Conservation (phyloP, 2,113 vertebrate species). For the Probosciger aterrimus region DNA sequence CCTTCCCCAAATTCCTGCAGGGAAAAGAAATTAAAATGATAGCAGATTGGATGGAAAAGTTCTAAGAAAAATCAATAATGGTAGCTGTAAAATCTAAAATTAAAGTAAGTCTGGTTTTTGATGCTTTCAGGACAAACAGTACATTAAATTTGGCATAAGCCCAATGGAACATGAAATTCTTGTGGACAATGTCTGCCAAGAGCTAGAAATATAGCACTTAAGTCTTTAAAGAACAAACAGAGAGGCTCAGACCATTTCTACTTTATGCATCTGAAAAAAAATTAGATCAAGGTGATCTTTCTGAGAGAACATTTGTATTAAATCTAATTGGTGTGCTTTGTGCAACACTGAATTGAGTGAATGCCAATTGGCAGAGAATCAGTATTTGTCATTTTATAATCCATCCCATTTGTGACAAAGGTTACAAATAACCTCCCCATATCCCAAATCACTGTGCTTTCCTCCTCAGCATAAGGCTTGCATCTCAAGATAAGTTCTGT, state of each 20-base stretch:
- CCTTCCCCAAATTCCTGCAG: not conserved
- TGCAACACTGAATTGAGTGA: not conserved
- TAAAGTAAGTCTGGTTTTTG: slow-evolving; percentile 60
- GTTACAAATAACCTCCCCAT: not conserved
- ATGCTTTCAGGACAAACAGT: slow-evolving; percentile 60
- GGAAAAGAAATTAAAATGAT: slow-evolving; percentile 27
- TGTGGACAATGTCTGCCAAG: slow-evolving; percentile 58
- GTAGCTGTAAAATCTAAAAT: slow-evolving; percentile 63
- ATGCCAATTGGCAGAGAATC: not conserved
- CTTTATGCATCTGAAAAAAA: slow-evolving; percentile 7
- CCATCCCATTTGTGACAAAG: not conserved
- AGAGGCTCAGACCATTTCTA: slow-evolving; percentile 27
- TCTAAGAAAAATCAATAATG: slow-evolving; percentile 60
- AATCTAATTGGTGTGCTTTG: not conserved
- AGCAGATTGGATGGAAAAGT: slow-evolving; percentile 28
- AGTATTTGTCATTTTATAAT: slow-evolving; percentile 10
- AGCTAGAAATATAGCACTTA: slow-evolving; percentile 58
- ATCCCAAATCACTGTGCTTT: not conserved
- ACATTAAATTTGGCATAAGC: slow-evolving; percentile 52
- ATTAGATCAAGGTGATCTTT: slow-evolving; percentile 60
- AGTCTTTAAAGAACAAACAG: slow-evolving; percentile 64
- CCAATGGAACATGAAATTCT: slow-evolving; percentile 64
- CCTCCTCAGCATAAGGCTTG: not conserved
- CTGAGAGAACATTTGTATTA: not conserved
- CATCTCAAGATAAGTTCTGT: not conserved